These are phyloP conservation scores for Lasiommata megera DNA, from an alignment of 2,888 invertebrate species.

Conservation along the genomic window DNA sequence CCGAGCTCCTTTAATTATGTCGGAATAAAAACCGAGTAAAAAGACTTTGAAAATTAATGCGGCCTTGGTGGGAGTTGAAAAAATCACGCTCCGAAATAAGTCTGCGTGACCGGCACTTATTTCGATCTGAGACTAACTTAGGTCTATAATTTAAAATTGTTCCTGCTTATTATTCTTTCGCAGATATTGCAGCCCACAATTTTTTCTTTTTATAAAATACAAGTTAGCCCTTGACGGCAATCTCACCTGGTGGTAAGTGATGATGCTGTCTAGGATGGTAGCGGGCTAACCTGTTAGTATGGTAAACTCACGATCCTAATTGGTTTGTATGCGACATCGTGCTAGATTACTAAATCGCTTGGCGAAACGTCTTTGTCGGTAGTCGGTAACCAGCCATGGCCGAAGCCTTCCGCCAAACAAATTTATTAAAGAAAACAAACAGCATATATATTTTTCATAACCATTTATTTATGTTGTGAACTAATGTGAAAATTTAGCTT, in stretches of 20 bases:
- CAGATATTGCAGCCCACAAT: no score
- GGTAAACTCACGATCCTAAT: no score
- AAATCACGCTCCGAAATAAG: conserved; percentile 37
- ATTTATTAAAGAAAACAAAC: no score
- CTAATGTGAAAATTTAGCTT: no score
- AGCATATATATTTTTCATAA: no score
- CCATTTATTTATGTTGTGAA: no score
- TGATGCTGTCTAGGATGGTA: not conserved
- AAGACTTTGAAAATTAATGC: conserved; percentile 44
- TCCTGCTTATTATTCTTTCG: not conserved
- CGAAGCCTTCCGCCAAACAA: no score
- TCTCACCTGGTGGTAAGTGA: not conserved
- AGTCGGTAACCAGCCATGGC: no score
- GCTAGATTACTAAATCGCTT: no score
- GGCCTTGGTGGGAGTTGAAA: conserved; percentile 35
- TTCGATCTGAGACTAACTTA: conserved; percentile 7
- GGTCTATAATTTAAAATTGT: conserved; percentile 4
- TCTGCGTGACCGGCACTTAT: conserved; percentile 32
- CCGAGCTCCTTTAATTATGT: conserved; percentile 66
- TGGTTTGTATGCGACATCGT: no score
- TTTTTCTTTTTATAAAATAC: not conserved
- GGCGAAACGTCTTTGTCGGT: no score
- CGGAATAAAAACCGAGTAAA: conserved; percentile 54
- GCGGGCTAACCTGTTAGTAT: not conserved
- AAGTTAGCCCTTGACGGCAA: not conserved